phyloP scores from a whole-genome alignment of 2,113 vertebrate genomes.

The Eubucco bourcierii region DNA sequence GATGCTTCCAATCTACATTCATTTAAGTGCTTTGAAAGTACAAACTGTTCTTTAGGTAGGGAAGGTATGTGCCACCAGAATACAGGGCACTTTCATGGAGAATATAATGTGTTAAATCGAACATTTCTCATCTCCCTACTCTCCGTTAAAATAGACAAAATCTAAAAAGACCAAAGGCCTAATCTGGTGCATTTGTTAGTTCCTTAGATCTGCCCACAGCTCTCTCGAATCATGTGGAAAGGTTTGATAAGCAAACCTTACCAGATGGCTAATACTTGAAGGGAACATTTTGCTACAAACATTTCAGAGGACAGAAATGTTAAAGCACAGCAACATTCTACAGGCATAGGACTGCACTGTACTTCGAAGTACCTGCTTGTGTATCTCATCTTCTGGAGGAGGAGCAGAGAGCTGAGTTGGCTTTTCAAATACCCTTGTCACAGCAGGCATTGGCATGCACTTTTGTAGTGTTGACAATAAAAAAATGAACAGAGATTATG shows the following conservation, averaged over 20 bases:
- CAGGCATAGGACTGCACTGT: not conserved
- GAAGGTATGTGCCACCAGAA: not conserved
- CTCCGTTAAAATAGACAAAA: not conserved
- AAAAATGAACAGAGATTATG: not conserved
- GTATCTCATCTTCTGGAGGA: not conserved
- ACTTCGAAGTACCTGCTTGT: accelerated
- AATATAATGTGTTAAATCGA: not conserved
- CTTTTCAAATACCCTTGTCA: not conserved
- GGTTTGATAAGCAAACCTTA: slow-evolving; percentile 30
- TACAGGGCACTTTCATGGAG: not conserved
- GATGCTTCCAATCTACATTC: not conserved
- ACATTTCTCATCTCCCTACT: not conserved
- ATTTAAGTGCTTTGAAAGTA: not conserved
- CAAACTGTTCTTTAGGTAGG: not conserved
- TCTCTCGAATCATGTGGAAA: not conserved
- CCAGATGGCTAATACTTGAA: slow-evolving; percentile 34
- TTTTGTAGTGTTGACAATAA: not conserved
- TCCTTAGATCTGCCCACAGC: slow-evolving; percentile 42
- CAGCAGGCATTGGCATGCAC: not conserved
- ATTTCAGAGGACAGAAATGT: not conserved
- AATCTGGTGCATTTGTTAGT: not conserved
- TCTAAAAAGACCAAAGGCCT: not conserved
- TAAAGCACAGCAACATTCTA: not conserved
- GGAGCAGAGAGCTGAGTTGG: not conserved
- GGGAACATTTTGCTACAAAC: slow-evolving; percentile 15